phyloP scores from a whole-genome alignment of 2,797 vertebrate genomes.

The Tapirus indicus region DNA sequence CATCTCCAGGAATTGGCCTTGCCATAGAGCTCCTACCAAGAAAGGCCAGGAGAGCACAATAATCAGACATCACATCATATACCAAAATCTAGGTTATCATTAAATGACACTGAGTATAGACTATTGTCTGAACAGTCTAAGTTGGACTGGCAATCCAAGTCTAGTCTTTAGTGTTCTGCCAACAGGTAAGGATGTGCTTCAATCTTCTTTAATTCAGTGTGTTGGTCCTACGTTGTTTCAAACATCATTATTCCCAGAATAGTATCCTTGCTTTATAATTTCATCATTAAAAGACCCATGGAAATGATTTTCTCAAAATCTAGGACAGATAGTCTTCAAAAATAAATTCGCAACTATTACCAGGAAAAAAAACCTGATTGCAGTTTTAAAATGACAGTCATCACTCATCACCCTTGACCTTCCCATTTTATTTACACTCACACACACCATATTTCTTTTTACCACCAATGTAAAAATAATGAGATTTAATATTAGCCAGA shows the following conservation, averaged over 20 bases:
- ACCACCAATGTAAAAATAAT: neutral
- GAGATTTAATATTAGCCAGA: neutral
- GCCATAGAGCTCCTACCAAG: neutral
- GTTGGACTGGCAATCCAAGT: neutral
- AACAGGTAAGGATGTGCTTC: neutral
- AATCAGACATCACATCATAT: neutral
- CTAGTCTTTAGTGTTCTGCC: neutral
- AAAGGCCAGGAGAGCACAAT: neutral
- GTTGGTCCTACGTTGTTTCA: neutral
- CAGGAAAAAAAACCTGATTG: neutral
- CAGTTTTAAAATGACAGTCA: neutral
- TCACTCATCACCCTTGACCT: neutral
- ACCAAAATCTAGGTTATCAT: neutral
- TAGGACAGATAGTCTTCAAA: neutral
- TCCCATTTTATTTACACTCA: neutral
- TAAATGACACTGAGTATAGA: neutral
- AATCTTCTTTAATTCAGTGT: neutral
- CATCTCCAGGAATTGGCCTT: neutral
- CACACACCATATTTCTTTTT: neutral
- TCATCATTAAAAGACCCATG: neutral
- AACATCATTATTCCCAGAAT: neutral
- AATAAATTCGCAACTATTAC: neutral
- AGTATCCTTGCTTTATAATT: neutral
- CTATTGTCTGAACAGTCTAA: neutral
- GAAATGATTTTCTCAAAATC: neutral